Base-by-base conservation (phyloP, 2,888 invertebrate species). In the Eremobia ochroleuca region DNA sequence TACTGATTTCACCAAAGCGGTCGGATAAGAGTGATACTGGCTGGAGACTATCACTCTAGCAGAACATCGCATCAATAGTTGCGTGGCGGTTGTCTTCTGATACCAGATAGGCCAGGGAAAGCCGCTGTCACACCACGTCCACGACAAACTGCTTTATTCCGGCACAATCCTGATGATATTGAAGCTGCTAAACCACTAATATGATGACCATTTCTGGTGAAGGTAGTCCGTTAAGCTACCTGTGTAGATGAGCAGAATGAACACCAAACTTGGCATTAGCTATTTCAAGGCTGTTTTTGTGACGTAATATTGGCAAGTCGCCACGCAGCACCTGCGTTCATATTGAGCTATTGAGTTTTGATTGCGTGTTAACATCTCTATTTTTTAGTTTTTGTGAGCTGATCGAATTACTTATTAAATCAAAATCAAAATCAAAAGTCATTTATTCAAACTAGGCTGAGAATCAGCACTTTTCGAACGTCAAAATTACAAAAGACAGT, bases 231-330 rank as follows among this genome's bases (percentile, higher is more conserved):
- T n/a, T 0, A 55, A 55, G 4, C 49, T 31, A n/a, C 28, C 28
- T 77, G 64, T 28, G 52, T n/a, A 40, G 46, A 31, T n/a, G 18
- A 40, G 1, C 25, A 59, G 61, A 66, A 70, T 58, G 13, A 73
- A 58, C 61, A 61, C 40, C 49, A 66, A 61, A 40, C 66, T 84
- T 79, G 66, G 62, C 43, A 46, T 79, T 34, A 37, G 25, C 34
- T 28, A 43, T 61, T 79, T 40, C 8, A 40, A 52, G 15, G 28
- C 21, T 62, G 52, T 46, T 62, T 18, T 18, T 5, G 4, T 65
- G 79, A 71, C 62, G 73, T 46, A 18, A 52, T 65, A 87, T 78
- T 86, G 86, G 78, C 87, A 87, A 75, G 75, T 64, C 58, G 85
- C 83, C 86, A 79, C 31, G 40, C 58, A 40, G 43, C 83, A 80